These are phyloP conservation scores for Puntigrus tetrazona DNA, from an alignment of 2,113 vertebrate genomes.

Conservation along the genomic window DNA sequence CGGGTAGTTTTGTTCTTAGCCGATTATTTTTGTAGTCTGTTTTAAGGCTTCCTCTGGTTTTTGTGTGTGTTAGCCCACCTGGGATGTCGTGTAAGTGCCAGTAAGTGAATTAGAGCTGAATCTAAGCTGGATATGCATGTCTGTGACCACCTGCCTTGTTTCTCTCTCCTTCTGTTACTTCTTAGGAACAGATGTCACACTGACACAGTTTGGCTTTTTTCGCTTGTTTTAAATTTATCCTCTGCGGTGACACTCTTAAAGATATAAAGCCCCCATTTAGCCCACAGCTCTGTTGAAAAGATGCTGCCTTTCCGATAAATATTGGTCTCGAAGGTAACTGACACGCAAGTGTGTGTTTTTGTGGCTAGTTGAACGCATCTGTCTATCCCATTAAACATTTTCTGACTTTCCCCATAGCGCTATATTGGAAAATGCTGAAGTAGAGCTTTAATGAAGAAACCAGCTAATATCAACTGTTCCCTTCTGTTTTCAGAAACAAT, in stretches of 20 bases:
- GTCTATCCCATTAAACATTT: conserved; percentile 9
- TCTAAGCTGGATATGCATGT: conserved; percentile 48
- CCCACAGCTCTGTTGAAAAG: not conserved
- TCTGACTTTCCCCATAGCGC: not conserved
- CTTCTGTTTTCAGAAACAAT: not conserved
- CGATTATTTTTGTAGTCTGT: not conserved
- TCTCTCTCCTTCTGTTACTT: conserved; percentile 41
- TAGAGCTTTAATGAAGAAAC: conserved; percentile 1
- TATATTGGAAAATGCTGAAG: not conserved
- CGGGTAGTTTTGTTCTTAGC: not conserved
- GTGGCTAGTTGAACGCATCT: not conserved
- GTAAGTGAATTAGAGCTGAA: conserved; percentile 38
- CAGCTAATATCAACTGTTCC: conserved; percentile 10
- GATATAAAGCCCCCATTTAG: not conserved
- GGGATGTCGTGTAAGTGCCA: conserved; percentile 20
- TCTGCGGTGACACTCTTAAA: conserved; percentile 33
- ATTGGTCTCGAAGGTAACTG: not conserved
- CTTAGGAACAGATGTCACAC: conserved; percentile 50
- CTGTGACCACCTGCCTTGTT: conserved; percentile 26
- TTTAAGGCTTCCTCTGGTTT: conserved; percentile 3
- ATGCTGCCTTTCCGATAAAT: not conserved
- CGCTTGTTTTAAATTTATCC: conserved; percentile 21
- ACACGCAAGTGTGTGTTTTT: not conserved
- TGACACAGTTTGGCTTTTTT: conserved; percentile 36
- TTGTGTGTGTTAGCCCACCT: conserved; percentile 16